Base-by-base conservation (phyloP, 2,113 vertebrate genomes). In the Sminthopsis crassicaudata region DNA sequence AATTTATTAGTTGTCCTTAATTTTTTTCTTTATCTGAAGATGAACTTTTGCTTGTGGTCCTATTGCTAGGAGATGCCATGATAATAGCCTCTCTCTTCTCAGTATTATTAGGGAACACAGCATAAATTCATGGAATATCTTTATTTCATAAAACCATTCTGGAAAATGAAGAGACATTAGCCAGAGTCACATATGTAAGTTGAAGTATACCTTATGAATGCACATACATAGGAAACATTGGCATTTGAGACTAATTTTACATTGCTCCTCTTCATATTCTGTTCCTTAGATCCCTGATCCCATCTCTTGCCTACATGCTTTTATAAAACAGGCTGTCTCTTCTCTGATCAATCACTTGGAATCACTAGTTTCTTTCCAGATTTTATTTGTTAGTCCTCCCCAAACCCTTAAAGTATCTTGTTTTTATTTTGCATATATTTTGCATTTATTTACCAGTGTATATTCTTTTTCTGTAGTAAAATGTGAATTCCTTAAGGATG, bases 61-160 rank as follows among this genome's bases (percentile, higher is more conserved):
- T 93, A 90, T 42, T 90, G 25, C 23, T 94, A 25, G 88, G 93
- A 97, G 94, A 94, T 92, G 26, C 94, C 54, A 95, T 76, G 30
- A 76, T 6, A n/a, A n/a, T 76, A 19, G 60, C 14, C 16, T 16
- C 36, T 23, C n/a, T n/a, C 6, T 19, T 84, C 36, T 42, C 36
- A 84, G 8, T 84, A 84, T 42, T 84, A n/a, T 84, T 84, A 16
- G n/a, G 16, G n/a, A 84, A 84, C 19, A 22, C n/a, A 84, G 2
- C 16, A 84, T 8, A 42, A 84, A 84, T 7, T 42, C 67, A 42
- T 22, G 67, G 67, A 84, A 84, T 42, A 84, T 84, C 19, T 84
- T 84, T 19, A 42, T 42, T 84, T 42, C 1, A 9, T 26, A 84
- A 84, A 19, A 22, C n/a, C 42, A 19, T 42, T 76, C 60, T 16